Percentiles rank a stretch among this genome's conserved stretches.
These are phyloP conservation scores for Odocoileus virginianus DNA, from an alignment of 2,113 vertebrate genomes.

Conservation along the genomic window DNA sequence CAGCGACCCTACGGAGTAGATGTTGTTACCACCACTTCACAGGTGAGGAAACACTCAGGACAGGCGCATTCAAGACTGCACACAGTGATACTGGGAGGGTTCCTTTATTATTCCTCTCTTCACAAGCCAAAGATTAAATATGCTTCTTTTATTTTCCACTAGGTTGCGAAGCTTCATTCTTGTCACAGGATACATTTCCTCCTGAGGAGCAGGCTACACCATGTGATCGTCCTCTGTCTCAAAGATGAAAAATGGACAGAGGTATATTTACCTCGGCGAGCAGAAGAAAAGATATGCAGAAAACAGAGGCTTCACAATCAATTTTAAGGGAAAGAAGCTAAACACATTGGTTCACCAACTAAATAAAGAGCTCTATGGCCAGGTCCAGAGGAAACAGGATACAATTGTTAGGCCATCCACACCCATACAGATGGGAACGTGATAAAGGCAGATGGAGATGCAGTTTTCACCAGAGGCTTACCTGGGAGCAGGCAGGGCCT, in stretches of 20 bases:
- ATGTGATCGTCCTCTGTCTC: neutral
- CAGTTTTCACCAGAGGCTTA: neutral
- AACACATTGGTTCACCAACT: neutral
- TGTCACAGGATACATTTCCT: neutral
- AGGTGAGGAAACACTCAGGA: neutral
- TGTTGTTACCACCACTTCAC: neutral
- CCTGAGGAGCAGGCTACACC: neutral
- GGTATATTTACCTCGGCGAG: neutral
- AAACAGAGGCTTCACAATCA: neutral
- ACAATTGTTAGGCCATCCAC: neutral
- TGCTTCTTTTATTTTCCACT: neutral
- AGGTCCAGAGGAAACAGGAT: neutral
- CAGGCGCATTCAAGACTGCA: fast-evolving
- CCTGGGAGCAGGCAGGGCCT: neutral
- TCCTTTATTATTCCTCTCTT: neutral
- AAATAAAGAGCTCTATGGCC: neutral
- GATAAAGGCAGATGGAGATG: neutral
- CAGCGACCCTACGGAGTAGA: too few relatives aligned
- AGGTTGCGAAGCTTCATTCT: neutral
- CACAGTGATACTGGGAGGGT: fast-evolving
- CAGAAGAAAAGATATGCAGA: neutral
- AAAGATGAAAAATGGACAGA: neutral
- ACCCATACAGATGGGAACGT: neutral
- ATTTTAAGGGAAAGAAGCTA: neutral
- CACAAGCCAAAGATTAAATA: neutral